These are phyloP conservation scores for Microplitis deprimator DNA, from an alignment of 2,888 invertebrate species.

Conservation along the genomic window DNA sequence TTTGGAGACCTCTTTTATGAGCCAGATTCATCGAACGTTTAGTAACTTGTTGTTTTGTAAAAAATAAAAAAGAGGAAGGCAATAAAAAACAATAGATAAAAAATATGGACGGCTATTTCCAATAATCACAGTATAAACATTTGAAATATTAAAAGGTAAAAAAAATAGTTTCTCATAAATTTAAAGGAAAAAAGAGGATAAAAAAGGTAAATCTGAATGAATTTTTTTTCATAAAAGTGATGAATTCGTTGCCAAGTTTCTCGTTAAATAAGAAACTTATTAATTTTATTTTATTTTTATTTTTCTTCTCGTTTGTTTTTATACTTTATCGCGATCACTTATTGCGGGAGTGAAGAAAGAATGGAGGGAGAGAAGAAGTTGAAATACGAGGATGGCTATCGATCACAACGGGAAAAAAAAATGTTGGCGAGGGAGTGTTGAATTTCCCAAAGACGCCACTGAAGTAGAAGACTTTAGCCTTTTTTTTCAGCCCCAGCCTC, in stretches of 20 bases:
- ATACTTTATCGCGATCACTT: neutral
- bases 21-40: neutral
- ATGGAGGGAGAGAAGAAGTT: constrained; percentile 20
- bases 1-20: neutral
- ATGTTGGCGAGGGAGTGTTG: constrained; percentile 16
- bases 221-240: constrained; percentile 8
- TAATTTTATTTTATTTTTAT: constrained; percentile 1
- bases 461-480: neutral
- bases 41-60: neutral
- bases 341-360: neutral
- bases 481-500: neutral
- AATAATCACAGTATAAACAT: constrained; percentile 1
- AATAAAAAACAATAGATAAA: neutral
- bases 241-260: neutral
- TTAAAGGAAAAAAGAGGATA: constrained; percentile 7
- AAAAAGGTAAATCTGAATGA: neutral
- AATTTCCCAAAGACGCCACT: constrained; percentile 15
- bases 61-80: neutral
- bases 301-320: constrained; percentile 11
- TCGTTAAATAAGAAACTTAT: neutral
- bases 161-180: neutral
- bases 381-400: constrained; percentile 34
- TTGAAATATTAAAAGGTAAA: neutral
- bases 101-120: neutral
- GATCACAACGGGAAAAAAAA: constrained; percentile 32